Evolutionary conservation across 2,797 vertebrate species (phyloP), one percentile per base, ranked within the genome.

Genomic region (Oryzias dopingdopingensis): DNA sequence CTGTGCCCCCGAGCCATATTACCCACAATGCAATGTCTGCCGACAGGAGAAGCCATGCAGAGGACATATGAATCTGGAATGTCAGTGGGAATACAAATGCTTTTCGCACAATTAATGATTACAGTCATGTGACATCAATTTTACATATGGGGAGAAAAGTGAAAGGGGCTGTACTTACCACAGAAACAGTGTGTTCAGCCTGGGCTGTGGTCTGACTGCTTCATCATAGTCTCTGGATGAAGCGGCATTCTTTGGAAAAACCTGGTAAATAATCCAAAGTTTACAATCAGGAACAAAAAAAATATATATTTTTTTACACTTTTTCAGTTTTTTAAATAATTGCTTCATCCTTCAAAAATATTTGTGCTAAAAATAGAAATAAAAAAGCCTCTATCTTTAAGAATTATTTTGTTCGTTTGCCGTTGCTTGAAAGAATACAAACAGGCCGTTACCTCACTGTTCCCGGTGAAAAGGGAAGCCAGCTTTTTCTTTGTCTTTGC

Each of bases 1-100:
- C 72, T 40, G 56, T 65, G 69, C 87, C 90, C 88, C 10, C 32
- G 56, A 86, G 91, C 86, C 69, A 88, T 69, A 43, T 80, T 90
- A 90, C 90, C 89, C 90, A 91, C 70, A 90, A 92, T 90, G 84
- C 90, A 90, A 79, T 71, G 71, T 65, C 68, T 44, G 59, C 67
- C 67, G 69, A 89, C 85, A 79, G 80, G 78, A 81, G 85, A 84
- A 88, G 81, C 85, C 80, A 81, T 78, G 79, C 76, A 67, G 85
- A 86, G 85, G 83, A 85, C 76, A 72, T 72, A 70, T 82, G 79
- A 86, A 88, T 91, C 62, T 42, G 54, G 67, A 79, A 83, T 72
- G 86, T 88, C 89, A 86, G 80, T 48, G 73, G 81, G 72, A 88
- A 88, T 88, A 82, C 74, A 81, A 88, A 88, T 83, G 84, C 57